Conservation (phyloP, 1,140 invertebrate species). For the Pomacea maculata region DNA sequence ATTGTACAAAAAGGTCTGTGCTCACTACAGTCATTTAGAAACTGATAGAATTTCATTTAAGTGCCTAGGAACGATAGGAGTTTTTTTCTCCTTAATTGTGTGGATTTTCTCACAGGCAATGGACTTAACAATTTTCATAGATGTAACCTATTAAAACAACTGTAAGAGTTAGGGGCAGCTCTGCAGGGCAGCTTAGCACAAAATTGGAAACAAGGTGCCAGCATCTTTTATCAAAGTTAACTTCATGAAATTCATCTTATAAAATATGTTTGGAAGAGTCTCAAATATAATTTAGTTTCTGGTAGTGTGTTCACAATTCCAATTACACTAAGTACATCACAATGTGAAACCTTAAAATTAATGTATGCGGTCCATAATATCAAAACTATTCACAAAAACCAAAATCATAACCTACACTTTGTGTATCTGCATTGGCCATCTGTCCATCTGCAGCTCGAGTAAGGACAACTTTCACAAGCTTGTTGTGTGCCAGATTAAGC, state of each 20-base stretch:
- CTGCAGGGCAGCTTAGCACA: no score
- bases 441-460: conserved; percentile 14
- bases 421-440: conserved; percentile 3
- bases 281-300: neutral
- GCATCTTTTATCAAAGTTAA: neutral
- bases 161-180: no score
- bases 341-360: neutral
- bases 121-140: no score
- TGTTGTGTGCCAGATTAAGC: conserved; percentile 91
- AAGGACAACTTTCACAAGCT: conserved; percentile 49
- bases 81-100: no score
- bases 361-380: no score
- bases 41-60: no score
- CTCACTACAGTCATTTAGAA: no score
- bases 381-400: neutral
- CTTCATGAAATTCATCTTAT: neutral
- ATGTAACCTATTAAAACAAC: no score
- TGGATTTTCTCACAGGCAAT: no score
- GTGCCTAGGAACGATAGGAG: no score
- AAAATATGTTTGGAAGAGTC: neutral
- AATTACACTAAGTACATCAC: neutral
- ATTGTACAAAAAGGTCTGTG: no score
- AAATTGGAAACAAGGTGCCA: neutral
- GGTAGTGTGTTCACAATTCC: neutral
- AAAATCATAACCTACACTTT: conserved; percentile 21